Base-by-base conservation (phyloP, 1,140 invertebrate species). In the Apis mellifera region DNA sequence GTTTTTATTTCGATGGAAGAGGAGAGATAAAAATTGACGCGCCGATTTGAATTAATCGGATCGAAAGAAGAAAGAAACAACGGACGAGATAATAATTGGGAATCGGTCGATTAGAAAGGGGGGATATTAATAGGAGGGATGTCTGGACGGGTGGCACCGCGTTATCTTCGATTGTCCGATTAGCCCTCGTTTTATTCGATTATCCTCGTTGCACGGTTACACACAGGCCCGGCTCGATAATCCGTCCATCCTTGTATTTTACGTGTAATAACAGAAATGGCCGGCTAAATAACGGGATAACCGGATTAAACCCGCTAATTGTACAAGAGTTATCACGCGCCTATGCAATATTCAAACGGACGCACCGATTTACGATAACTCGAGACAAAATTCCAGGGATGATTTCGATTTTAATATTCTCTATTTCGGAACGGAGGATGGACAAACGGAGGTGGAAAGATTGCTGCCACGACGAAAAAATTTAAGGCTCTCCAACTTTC, bases 151-250 rank as follows among this genome's bases (percentile, higher is more conserved):
- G 59, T 69, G 32, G 65, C 21, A 9, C 48, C 59, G 64, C 75
- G 66, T 78, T 78, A 78, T 71, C 77, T 78, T 78, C 55, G 77
- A 78, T 78, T 78, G 77, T 60, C 42, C 77, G 77, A 78, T 78
- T 78, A 70, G 42, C 55, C 66, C 13, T 59, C 26, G 66, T 71
- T 78, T 78, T 78, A 78, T 78, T 78, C 48, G 77, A 78, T 78
- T 78, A 78, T 71, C 54, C 42, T 17, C 17, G 23, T 2, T 55
- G 54, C 64, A 52, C 48, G 42, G 65, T 9, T 50, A 69, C 54
- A 26, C 65, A 26, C 17, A 9, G 21, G 8, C 21, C 9, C 11
- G 32, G 55, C 23, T 13, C 77, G 54, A 62, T 78, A 70, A 78
- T 70, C 66, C 77, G 42, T 71, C 66, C 23, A 15, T 71, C 71